Evolutionary conservation across 2,797 vertebrate genomes (phyloP).

Genomic region (Macropodus opercularis): DNA sequence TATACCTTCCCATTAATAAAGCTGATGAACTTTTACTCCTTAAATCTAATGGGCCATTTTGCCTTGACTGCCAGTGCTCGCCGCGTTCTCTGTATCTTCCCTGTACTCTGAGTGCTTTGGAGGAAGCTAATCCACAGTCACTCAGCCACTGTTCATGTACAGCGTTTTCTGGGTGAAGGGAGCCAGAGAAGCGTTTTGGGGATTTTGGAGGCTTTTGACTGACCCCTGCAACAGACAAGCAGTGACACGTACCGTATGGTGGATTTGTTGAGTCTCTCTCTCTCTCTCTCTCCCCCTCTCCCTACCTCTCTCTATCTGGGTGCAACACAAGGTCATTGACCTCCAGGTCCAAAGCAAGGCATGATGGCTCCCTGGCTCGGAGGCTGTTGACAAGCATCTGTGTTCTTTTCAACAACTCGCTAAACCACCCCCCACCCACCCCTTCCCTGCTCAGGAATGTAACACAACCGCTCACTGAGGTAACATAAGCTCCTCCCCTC

Average conservation of each 20-base stretch:
- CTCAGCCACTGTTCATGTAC: constrained; percentile 45
- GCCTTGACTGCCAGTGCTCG: constrained; percentile 63
- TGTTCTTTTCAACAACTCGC: constrained; percentile 97
- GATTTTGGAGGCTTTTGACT: constrained; percentile 70
- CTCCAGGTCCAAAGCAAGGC: constrained; percentile 88
- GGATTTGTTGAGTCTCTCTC: constrained; percentile 30
- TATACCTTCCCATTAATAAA: constrained; percentile 82
- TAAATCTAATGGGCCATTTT: constrained; percentile 82
- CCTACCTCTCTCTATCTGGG: constrained; percentile 62
- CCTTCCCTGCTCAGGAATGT: constrained; percentile 89
- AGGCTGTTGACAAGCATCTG: constrained; percentile 94
- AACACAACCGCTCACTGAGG: constrained; percentile 86
- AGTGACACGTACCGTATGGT: constrained; percentile 60
- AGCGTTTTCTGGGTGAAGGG: constrained; percentile 55
- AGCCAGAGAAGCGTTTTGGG: constrained; percentile 62
- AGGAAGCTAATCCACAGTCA: constrained; percentile 64
- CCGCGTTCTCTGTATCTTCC: constrained; percentile 40
- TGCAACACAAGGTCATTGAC: constrained; percentile 89
- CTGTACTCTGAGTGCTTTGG: constrained; percentile 32
- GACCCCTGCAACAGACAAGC: constrained; percentile 70
- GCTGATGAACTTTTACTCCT: constrained; percentile 82
- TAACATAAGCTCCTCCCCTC: constrained; percentile 84
- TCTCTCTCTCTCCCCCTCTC: constrained; percentile 7
- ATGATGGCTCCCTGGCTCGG: constrained; percentile 88
- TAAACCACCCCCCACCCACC: constrained; percentile 80